Evolutionary conservation across 2,113 vertebrate species (phyloP).

Genomic region (Oncorhynchus mykiss): DNA sequence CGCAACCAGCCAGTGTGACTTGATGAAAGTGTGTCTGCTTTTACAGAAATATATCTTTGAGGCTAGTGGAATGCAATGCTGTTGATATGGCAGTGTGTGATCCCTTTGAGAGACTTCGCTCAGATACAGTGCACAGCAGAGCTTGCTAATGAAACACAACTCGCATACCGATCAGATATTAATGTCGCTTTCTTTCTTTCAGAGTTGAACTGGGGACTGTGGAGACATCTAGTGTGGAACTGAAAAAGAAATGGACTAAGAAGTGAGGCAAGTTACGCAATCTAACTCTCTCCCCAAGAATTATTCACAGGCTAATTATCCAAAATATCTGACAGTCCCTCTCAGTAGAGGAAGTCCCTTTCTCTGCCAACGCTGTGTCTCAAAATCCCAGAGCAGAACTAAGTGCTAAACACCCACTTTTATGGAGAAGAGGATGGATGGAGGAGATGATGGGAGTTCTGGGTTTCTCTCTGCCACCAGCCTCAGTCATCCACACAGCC

Average conservation of each 20-base stretch:
- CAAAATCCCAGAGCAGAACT: conserved; percentile 31
- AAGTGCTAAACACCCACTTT: conserved; percentile 18
- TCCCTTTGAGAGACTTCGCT: conserved; percentile 23
- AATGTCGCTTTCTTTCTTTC: neutral
- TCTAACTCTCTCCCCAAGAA: conserved; percentile 6
- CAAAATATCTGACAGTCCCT: conserved; percentile 32
- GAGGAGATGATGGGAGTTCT: neutral
- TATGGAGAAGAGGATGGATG: conserved; percentile 34
- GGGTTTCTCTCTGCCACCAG: neutral
- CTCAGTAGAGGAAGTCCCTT: conserved; percentile 28
- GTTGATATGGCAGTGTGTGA: neutral
- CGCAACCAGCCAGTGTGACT: conserved; percentile 38
- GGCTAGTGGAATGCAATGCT: conserved; percentile 23
- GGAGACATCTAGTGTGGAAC: conserved; percentile 5
- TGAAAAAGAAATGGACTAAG: conserved; percentile 13
- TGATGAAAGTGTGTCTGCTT: conserved; percentile 34
- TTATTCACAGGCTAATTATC: conserved; percentile 32
- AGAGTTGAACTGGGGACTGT: neutral
- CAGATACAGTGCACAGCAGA: neutral
- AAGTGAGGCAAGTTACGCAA: conserved; percentile 19
- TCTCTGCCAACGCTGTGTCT: conserved; percentile 37
- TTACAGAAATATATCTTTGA: conserved; percentile 6
- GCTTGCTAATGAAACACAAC: neutral
- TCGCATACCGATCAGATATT: neutral
- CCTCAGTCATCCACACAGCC: neutral